Conservation (phyloP, 30 jellyfish, hydroid and myxozoan species). For the Turritopsis rubra region DNA sequence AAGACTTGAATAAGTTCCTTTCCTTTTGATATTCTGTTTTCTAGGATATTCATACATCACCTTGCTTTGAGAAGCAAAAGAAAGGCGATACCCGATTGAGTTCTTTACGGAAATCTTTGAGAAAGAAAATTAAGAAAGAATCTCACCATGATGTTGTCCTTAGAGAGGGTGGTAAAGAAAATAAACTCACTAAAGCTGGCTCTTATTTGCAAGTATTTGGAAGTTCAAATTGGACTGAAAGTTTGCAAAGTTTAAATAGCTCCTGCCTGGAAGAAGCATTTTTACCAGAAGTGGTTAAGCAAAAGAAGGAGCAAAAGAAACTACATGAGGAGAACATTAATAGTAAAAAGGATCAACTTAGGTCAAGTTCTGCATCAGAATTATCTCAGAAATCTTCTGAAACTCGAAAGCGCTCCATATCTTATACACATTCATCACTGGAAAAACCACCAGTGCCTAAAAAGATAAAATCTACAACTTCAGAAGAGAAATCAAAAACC, state of each 20-base stretch:
- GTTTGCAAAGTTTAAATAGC: slow-evolving; percentile 24
- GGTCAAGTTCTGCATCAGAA: slow-evolving; percentile 10
- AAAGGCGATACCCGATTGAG: slow-evolving; percentile 61
- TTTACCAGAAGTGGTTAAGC: slow-evolving; percentile 26
- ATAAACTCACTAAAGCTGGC: slow-evolving; percentile 14
- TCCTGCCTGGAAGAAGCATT: slow-evolving; percentile 25
- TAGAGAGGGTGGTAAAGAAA: slow-evolving; percentile 5
- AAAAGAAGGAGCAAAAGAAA: slow-evolving; percentile 24
- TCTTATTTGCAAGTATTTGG: slow-evolving; percentile 14
- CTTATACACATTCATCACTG: neutral
- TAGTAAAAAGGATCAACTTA: slow-evolving; percentile 1
- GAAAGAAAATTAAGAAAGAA: slow-evolving; percentile 40
- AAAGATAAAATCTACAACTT: slow-evolving; percentile 15
- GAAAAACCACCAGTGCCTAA: slow-evolving; percentile 23
- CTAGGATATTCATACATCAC: neutral
- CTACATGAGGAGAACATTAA: neutral
- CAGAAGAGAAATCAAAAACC: neutral
- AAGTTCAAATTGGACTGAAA: slow-evolving; percentile 29
- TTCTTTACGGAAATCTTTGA: slow-evolving; percentile 58
- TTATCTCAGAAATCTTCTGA: neutral
- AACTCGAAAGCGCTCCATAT: neutral
- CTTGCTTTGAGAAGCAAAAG: neutral
- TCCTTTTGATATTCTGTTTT: neutral
- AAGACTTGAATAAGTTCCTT: neutral
- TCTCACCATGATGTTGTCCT: slow-evolving; percentile 23